Conservation (phyloP, 2,888 invertebrate species). For the Amiota communis region DNA sequence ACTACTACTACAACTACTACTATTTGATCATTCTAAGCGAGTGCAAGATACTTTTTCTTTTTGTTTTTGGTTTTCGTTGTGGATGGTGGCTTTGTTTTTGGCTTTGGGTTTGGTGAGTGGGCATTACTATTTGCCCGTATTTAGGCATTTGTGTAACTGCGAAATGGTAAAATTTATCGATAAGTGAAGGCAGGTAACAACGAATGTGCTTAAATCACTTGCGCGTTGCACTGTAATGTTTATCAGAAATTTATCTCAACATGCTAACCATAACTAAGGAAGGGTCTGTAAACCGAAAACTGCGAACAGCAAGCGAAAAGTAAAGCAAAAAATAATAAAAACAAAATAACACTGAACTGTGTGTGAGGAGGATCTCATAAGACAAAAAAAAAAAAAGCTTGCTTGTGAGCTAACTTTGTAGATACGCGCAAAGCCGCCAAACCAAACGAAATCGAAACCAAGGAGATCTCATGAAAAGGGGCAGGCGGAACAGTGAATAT, state of each 20-base stretch:
- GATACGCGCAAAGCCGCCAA: not conserved
- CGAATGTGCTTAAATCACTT: conserved; percentile 13
- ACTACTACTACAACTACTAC: too few relatives aligned
- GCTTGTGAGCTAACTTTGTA: not conserved
- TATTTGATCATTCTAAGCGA: too few relatives aligned
- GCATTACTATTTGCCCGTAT: too few relatives aligned
- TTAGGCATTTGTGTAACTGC: too few relatives aligned
- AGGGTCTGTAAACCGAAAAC: not conserved
- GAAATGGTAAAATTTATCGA: too few relatives aligned
- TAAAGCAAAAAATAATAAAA: too few relatives aligned
- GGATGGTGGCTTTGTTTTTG: too few relatives aligned
- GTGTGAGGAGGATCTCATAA: not conserved
- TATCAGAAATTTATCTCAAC: conserved; percentile 19
- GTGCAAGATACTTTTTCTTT: too few relatives aligned
- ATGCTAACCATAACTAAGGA: conserved; percentile 13
- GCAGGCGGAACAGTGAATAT: not conserved
- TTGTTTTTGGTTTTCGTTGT: too few relatives aligned
- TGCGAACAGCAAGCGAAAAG: not conserved
- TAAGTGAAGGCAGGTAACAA: conserved; percentile 7
- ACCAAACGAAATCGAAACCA: not conserved
- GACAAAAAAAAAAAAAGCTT: not conserved
- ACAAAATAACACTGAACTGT: not conserved
- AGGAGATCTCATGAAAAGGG: not conserved
- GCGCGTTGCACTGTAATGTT: conserved; percentile 15
- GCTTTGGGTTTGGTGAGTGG: too few relatives aligned